These are phyloP conservation scores for Latrodectus elegans DNA, from an alignment of 2,888 invertebrate genomes.

Conservation along the genomic window DNA sequence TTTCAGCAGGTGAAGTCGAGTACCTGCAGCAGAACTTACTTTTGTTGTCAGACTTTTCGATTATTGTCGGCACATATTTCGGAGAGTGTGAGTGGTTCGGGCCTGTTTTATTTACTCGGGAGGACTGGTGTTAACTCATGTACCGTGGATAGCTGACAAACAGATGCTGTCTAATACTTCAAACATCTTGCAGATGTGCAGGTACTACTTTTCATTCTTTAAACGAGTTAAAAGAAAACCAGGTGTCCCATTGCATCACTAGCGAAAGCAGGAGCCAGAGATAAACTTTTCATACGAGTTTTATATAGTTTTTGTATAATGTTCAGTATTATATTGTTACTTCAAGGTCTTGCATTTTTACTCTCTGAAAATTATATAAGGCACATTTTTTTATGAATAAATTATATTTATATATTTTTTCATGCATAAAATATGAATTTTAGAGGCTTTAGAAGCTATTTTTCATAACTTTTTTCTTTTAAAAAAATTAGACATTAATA, in stretches of 20 bases:
- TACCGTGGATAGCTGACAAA: conserved; percentile 53
- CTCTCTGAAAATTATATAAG: too few species aligned
- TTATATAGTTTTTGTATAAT: too few species aligned
- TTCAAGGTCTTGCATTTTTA: too few species aligned
- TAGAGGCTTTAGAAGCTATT: too few species aligned
- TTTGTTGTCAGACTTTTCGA: neutral
- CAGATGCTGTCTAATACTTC: conserved; percentile 70
- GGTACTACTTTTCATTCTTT: conserved; percentile 44
- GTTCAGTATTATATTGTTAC: too few species aligned
- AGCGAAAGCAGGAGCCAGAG: neutral
- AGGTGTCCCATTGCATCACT: neutral
- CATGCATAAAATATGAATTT: too few species aligned
- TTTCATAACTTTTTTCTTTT: too few species aligned
- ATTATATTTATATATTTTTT: too few species aligned
- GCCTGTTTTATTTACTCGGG: neutral
- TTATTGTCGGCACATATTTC: neutral
- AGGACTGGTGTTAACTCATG: conserved; percentile 42
- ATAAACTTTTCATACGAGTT: too few species aligned
- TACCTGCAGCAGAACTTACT: neutral
- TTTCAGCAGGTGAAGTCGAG: conserved; percentile 19
- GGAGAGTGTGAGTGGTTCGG: neutral
- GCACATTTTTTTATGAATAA: too few species aligned
- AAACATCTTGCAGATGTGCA: conserved; percentile 71
- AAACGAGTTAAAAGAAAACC: neutral
- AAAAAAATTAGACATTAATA: too few species aligned